Evolutionary conservation across 1,140 invertebrate genomes (phyloP).

Genomic region (Drosophila equinoxialis): DNA sequence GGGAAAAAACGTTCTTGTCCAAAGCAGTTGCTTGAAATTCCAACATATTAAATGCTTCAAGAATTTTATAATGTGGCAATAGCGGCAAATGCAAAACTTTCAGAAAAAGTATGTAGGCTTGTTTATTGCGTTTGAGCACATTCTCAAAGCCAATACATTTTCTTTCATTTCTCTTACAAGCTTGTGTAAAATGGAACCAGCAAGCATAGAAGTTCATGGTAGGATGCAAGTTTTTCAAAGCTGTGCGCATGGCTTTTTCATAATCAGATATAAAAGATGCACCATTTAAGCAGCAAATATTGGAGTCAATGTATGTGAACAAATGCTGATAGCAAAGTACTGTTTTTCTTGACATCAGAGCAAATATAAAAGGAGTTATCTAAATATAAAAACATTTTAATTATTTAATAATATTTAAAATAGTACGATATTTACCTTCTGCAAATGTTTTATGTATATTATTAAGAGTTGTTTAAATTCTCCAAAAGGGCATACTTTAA

Average conservation of each 20-base stretch:
- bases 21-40: too few relatives aligned
- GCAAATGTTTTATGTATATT: constrained; percentile 19
- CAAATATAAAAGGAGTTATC: too few relatives aligned
- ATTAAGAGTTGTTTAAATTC: constrained; percentile 18
- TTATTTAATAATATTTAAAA: constrained; percentile 8
- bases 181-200: too few relatives aligned
- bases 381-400: constrained; percentile 7
- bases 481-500: constrained; percentile 14
- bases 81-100: too few relatives aligned
- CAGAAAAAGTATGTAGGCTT: too few relatives aligned
- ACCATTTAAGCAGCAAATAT: constrained; percentile 8
- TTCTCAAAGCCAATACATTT: too few relatives aligned
- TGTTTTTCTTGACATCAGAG: constrained; percentile 17
- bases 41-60: too few relatives aligned
- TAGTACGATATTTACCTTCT: constrained; percentile 17
- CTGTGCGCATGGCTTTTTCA: constrained; percentile 13
- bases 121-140: too few relatives aligned
- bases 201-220: background rate
- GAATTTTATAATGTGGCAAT: too few relatives aligned
- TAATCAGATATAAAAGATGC: constrained; percentile 23
- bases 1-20: too few relatives aligned
- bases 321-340: constrained; percentile 10
- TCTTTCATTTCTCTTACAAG: too few relatives aligned
- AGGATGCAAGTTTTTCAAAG: constrained; percentile 10
- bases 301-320: constrained; percentile 5